Base-by-base conservation (phyloP, 2,888 invertebrate genomes). In the Nomada fabriciana region DNA sequence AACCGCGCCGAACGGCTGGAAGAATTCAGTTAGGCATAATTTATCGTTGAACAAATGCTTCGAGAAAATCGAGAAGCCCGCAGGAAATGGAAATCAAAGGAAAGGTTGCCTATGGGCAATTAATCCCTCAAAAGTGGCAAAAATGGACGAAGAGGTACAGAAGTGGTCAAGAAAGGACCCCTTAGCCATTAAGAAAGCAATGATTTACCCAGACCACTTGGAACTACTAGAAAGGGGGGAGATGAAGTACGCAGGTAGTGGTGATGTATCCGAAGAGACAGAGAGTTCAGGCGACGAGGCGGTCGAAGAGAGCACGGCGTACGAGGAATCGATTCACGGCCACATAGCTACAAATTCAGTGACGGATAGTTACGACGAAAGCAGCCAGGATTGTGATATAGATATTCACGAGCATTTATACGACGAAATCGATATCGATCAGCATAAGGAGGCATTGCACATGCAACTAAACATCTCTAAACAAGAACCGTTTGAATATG, bases 151-250 rank as follows among this genome's bases (percentile, higher is more conserved):
- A 93, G 99, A 99, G 94, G 98, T 99, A 69, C 97, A 97, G 90
- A 99, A 99, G 92, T 99, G 99, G 98, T 98, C 98, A 29, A 96
- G 98, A 86, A 99, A 99, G 94, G 99, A 99, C 94, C 98, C 98
- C 0, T 95, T 96, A 85, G 98, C 98, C 11, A 98, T 99, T 76
- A 97, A 97, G 89, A 97, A 97, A 90, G 98, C 98, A 3, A 98
- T 99, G 98, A 97, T 98, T 55, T 97, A 97, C 95, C 99, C 99
- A 94, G 97, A 98, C 88, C 96, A 97, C 91, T 94, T 98, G 89
- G 98, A 98, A 91, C 95, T 97, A 0, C 92, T 98, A 57, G 98
- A 98, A 93, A 95, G 97, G 2, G 98, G 98, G 1, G 98, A 98
- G 94, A 96, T 98, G 96, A 98, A 98, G 92, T 97, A 98, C 93